These are phyloP conservation scores for Agrenia bidenticulata DNA, from an alignment of 2,888 invertebrate species.

Conservation along the genomic window DNA sequence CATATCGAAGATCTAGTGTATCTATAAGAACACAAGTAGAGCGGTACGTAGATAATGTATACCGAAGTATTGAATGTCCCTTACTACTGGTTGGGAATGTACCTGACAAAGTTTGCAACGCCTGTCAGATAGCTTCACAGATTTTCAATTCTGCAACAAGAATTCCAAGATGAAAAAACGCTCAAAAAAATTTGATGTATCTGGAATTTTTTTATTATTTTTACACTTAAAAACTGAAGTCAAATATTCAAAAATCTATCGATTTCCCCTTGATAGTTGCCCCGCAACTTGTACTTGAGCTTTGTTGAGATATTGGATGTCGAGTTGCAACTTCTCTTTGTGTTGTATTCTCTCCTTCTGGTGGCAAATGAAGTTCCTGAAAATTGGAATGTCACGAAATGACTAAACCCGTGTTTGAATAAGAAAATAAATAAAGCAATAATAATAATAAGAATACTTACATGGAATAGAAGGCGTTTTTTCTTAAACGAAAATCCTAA, in stretches of 20 bases:
- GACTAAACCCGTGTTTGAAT: background rate
- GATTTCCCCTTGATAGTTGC: conserved; percentile 43
- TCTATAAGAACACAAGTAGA: background rate
- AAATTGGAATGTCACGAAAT: background rate
- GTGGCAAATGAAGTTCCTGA: conserved; percentile 47
- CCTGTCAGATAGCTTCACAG: background rate
- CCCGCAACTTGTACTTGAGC: conserved; percentile 31
- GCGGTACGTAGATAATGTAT: background rate
- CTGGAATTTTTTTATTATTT: background rate
- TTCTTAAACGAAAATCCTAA: conserved; percentile 49
- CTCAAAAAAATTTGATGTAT: background rate
- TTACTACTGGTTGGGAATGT: background rate
- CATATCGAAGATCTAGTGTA: background rate
- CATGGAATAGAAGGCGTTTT: conserved; percentile 47
- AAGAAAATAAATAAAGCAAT: background rate
- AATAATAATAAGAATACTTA: conserved; percentile 17
- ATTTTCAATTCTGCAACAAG: too few relatives aligned
- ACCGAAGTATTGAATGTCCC: conserved; percentile 3
- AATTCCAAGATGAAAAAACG: background rate
- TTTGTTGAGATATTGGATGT: background rate
- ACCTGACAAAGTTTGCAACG: background rate
- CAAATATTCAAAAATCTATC: conserved; percentile 38
- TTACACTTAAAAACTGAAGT: too few relatives aligned
- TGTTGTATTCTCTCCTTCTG: conserved; percentile 47
- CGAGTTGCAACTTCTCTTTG: conserved; percentile 36